Conservation (phyloP, 2,888 invertebrate species). For the Desoria tigrina region DNA sequence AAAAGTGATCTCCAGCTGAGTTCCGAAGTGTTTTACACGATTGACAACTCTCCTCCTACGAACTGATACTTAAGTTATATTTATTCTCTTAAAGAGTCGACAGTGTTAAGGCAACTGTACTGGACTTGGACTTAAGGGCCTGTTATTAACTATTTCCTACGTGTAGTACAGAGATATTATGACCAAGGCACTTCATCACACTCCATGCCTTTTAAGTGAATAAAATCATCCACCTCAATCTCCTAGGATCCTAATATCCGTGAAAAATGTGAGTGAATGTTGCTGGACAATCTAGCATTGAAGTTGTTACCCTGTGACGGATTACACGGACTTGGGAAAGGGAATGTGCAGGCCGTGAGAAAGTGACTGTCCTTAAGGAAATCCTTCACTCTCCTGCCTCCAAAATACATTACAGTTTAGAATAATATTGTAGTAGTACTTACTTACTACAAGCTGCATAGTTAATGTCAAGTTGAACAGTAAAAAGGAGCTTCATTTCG, state of each 20-base stretch:
- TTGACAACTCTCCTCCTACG: constrained; percentile 13
- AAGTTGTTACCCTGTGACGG: no score
- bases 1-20: constrained; percentile 13
- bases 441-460: no score
- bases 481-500: no score
- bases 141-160: no score
- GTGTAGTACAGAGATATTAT: background rate
- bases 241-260: background rate
- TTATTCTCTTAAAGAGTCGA: no score
- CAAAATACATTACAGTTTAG: no score
- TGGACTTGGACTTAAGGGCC: background rate
- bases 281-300: background rate
- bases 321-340: background rate
- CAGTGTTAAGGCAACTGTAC: background rate
- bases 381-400: background rate
- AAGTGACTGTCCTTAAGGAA: constrained; percentile 1
- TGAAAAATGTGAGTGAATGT: constrained; percentile 7
- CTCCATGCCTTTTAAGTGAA: no score
- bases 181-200: background rate
- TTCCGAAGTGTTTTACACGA: constrained; percentile 21
- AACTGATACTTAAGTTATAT: constrained; percentile 24
- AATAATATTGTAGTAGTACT: no score
- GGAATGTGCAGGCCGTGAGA: constrained; percentile 8
- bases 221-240: background rate
- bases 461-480: no score